Evolutionary conservation across 2,113 vertebrate genomes (phyloP), one percentile per base, ranked within the genome.

Genomic region (Ochotona curzoniae): DNA sequence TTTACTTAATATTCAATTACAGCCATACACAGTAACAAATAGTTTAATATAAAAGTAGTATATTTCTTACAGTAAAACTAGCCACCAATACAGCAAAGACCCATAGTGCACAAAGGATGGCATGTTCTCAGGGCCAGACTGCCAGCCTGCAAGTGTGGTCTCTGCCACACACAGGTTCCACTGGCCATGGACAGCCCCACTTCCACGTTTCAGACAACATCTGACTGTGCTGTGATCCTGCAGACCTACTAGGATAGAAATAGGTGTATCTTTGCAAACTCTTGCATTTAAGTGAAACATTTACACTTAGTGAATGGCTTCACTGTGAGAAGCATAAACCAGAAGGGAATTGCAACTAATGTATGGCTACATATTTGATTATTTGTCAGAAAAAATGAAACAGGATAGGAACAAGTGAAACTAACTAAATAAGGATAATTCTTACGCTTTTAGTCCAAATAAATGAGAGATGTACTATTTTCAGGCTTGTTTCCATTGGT

Each of bases 381-480:
- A 63, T 70, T 94, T 70, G 32, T 61, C 63, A 70, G 35, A 73
- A 90, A 93, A 83, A 73, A 18, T 89, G 81, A 93, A 67, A 54
- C 51, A 80, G 38, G 7, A 89, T 18, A 51, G 54, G 60, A 61
- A 38, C 5, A 89, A 64, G 7, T 57, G 67, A 64, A 86, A 75
- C 66, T 30, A 30, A 75, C 21, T 66, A 23, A 35, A 26, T 86
- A 69, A 86, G 7, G 6, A 1, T 2, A 30, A 75, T 71, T 83
- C 44, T 89, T 57, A 44, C 21, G 25, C 8, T 60, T 80, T 84
- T 57, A 81, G n/a, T 75, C 8, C 28, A 38, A 23, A 11, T 73
- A 49, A 88, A 15, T 73, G 35, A 80, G 30, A 85, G 69, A 3
- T 49, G 57, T 8, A 61, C 51, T 14, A n/a, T 49, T 89, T 66